Evolutionary conservation across 2,888 invertebrate species (phyloP), one percentile per base, ranked within the genome.

Genomic region (Rhaphigaster nebulosa): DNA sequence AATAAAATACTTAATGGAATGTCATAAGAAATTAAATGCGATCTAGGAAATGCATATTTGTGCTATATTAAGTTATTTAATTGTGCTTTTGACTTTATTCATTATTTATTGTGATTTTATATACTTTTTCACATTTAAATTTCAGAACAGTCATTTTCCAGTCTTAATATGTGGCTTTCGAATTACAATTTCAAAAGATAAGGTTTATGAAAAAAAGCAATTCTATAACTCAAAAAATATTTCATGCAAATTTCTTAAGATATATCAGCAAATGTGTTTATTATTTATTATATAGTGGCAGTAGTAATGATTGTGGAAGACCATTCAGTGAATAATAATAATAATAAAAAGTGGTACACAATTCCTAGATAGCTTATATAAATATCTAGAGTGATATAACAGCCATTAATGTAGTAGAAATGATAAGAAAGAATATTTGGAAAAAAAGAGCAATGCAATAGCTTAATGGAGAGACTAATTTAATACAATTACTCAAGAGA

Each of bases 11-110:
- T 89, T 70, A 45, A 89, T 89, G 89, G 89, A 89, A 89, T 89
- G 89, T 89, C 38, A 89, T 45, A 5, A 29, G 34, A 76, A 89
- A 38, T 65, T 70, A 70, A 76, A 88, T 88, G 56, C 88, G 29
- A 76, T 89, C 89, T 89, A 89, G 89, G 89, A 89, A 89, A 89
- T 70, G 70, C 70, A 52, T 54, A 54, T 89, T 89, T 89, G 89
- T 89, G 89, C 89, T 50, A 70, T 76, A 15, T 65, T 23, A 50
- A 70, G 45, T 18, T 23, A 41, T 41, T 41, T 76, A 50, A 60
- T 88, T 89, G 89, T 89, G 89, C 89, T 70, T n/a, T 88, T 15
- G 60, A 41, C 56, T 52, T 38, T 60, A 56, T 88, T 54, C 41
- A 56, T 88, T 88, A 88, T 41, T 65, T 38, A 88, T 88, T 88